These are phyloP conservation scores for Tipula lateralis DNA, from an alignment of 2,888 invertebrate species.

Conservation along the genomic window DNA sequence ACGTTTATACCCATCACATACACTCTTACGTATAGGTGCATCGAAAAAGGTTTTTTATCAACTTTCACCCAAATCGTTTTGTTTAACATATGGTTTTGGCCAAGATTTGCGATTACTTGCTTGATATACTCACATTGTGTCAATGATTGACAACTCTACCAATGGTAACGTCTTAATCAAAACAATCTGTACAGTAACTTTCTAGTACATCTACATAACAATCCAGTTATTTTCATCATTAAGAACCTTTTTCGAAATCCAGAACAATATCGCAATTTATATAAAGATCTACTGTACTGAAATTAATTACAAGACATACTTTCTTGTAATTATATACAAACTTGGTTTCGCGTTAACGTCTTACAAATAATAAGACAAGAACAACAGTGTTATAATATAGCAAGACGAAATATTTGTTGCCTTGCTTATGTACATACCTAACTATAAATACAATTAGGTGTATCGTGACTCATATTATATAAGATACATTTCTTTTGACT, in stretches of 20 bases:
- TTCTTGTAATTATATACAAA: not conserved
- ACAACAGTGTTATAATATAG: not conserved
- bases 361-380: not conserved
- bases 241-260: no score
- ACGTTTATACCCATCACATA: not conserved
- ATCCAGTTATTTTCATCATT: no score
- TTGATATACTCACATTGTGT: no score
- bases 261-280: not conserved
- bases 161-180: no score
- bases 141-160: no score
- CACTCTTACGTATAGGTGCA: not conserved
- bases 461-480: not conserved
- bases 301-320: not conserved
- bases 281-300: not conserved
- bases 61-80: not conserved
- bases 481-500: not conserved
- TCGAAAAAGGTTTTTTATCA: not conserved
- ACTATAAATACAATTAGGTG: not conserved
- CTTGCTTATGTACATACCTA: not conserved
- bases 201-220: no score
- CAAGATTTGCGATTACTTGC: no score
- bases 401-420: not conserved
- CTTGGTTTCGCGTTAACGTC: not conserved
- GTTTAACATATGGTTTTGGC: not conserved
- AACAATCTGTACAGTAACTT: no score